A percentile compares a stretch with the other conserved stretches of the same genome.
These are phyloP conservation scores for Bombus picipes DNA, from an alignment of 1,140 invertebrate genomes.

Conservation along the genomic window DNA sequence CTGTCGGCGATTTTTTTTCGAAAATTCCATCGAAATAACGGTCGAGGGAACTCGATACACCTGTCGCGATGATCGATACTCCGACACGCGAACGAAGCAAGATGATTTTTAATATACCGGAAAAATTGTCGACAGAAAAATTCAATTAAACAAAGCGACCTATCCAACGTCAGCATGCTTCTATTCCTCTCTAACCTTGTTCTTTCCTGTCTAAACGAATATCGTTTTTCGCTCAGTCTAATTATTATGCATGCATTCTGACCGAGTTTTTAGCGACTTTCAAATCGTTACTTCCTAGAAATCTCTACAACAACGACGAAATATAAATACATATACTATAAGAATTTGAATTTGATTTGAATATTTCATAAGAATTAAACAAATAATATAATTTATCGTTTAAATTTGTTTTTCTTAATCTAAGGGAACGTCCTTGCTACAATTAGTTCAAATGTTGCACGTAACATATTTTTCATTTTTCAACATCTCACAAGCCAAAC, in stretches of 20 bases:
- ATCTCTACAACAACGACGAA: not conserved
- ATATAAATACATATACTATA: no score
- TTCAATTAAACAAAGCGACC: not conserved
- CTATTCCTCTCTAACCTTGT: not conserved
- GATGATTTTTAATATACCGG: constrained; percentile 2
- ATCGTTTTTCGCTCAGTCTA: not conserved
- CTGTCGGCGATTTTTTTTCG: not conserved
- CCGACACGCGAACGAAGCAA: not conserved
- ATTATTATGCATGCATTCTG: not conserved
- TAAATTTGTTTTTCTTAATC: no score
- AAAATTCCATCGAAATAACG: constrained; percentile 1
- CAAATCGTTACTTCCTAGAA: not conserved
- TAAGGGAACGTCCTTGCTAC: fast-evolving
- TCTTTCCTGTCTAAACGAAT: not conserved
- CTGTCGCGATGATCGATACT: not conserved
- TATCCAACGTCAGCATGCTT: not conserved
- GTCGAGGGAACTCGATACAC: not conserved
- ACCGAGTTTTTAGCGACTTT: not conserved
- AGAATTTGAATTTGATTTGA: no score
- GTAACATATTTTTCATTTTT: no score
- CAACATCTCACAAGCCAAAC: no score
- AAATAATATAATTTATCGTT: no score
- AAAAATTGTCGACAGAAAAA: not conserved
- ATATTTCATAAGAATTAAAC: no score
- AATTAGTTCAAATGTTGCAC: no score